Conservation (phyloP, 1,140 invertebrate genomes). For the Danaus plexippus region DNA sequence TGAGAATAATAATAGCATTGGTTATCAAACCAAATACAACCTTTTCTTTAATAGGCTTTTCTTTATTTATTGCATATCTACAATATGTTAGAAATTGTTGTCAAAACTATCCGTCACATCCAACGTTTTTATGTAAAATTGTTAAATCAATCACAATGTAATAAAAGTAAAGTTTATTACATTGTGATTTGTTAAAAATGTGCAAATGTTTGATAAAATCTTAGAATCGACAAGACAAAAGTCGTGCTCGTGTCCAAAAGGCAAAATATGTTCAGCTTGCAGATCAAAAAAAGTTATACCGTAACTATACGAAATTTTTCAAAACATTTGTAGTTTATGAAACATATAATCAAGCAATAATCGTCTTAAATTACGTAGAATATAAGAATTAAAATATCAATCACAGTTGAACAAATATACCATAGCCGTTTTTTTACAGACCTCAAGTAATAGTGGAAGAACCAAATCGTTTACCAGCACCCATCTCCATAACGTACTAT, state of each 20-base stretch:
- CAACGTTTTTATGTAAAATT: not conserved
- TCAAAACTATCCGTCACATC: no score
- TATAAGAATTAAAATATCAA: no score
- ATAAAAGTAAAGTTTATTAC: not conserved
- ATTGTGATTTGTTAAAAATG: conserved; percentile 7
- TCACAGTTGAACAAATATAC: not conserved
- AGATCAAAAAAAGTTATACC: conserved; percentile 14
- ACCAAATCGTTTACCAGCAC: conserved; percentile 13
- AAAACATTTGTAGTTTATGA: no score
- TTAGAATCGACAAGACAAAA: conserved; percentile 12
- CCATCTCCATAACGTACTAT: conserved; percentile 16
- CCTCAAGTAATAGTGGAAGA: conserved; percentile 22
- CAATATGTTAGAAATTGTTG: no score
- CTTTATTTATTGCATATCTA: no score
- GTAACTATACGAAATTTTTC: conserved; percentile 5
- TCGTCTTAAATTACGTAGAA: no score
- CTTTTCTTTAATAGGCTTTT: no score
- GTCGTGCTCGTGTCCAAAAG: conserved; percentile 18
- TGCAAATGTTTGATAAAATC: conserved; percentile 22
- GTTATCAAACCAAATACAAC: no score
- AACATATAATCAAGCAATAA: no score
- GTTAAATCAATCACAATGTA: not conserved
- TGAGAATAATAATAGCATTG: no score
- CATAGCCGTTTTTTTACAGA: conserved; percentile 17
- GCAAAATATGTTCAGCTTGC: conserved; percentile 20